Percentiles rank a stretch among this genome's conserved stretches.
phyloP scores from a whole-genome alignment of 2,113 vertebrate genomes.

The Dendropsophus ebraccatus region DNA sequence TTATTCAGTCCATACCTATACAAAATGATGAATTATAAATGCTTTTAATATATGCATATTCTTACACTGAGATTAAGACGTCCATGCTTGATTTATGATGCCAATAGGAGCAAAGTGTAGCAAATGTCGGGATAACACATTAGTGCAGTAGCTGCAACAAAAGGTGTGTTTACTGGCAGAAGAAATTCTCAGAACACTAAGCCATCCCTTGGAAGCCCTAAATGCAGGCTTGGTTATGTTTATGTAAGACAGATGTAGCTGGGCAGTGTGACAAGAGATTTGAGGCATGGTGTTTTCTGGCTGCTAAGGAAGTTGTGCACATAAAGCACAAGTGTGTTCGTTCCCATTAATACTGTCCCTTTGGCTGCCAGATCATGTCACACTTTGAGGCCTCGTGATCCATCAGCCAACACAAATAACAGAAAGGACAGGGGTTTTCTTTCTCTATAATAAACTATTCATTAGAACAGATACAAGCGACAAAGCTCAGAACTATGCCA shows the following conservation, averaged over 20 bases:
- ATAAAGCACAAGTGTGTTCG: conserved; percentile 59
- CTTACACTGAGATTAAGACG: background rate
- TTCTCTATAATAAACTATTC: conserved; percentile 56
- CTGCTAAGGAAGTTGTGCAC: conserved; percentile 50
- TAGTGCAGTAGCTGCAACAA: conserved; percentile 43
- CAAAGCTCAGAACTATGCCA: conserved; percentile 21
- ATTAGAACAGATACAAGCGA: conserved; percentile 48
- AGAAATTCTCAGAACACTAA: conserved; percentile 50
- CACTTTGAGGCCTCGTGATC: conserved; percentile 53
- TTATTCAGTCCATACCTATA: background rate
- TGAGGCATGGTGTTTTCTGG: conserved; percentile 57
- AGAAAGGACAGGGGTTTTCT: conserved; percentile 46
- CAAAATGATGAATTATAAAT: conserved; percentile 10
- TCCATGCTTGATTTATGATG: conserved; percentile 8
- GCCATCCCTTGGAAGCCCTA: conserved; percentile 41
- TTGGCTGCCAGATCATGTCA: conserved; percentile 57
- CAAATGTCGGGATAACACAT: conserved; percentile 32
- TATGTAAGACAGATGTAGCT: conserved; percentile 58
- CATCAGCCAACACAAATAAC: conserved; percentile 54
- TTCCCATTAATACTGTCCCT: conserved; percentile 56
- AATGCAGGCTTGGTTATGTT: conserved; percentile 47
- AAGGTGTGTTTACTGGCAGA: conserved; percentile 53
- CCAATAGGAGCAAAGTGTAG: background rate
- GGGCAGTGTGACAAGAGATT: conserved; percentile 58
- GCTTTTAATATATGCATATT: background rate